Percentiles rank a stretch among this genome's conserved stretches.
phyloP scores from a whole-genome alignment of 1,140 invertebrate genomes.

The Zaprionus davidi region DNA sequence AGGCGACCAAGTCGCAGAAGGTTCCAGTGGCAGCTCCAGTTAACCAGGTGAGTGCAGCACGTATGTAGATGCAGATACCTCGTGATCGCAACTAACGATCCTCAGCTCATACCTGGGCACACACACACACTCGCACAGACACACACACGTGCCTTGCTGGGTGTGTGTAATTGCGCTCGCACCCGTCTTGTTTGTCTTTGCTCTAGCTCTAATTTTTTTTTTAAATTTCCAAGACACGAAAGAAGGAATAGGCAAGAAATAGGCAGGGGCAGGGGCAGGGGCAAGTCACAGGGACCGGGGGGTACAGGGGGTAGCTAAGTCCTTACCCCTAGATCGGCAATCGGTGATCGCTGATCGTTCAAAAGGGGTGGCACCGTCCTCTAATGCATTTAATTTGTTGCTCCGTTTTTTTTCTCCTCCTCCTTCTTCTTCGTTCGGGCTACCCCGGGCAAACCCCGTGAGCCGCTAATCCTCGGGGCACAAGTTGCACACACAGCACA shows the following conservation, averaged over 20 bases:
- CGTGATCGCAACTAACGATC: conserved; percentile 20
- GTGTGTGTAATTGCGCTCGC: conserved; percentile 54
- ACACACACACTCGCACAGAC: conserved; percentile 30
- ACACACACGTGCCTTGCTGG: conserved; percentile 1
- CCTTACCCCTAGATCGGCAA: conserved; percentile 47
- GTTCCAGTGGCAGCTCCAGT: conserved; percentile 8
- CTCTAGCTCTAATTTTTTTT: conserved; percentile 75
- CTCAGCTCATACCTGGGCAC: conserved; percentile 61
- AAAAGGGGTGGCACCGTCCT: conserved; percentile 66
- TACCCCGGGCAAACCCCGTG: conserved; percentile 40
- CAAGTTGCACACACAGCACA: conserved; percentile 49
- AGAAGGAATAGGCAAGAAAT: conserved; percentile 10
- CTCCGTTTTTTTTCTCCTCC: conserved; percentile 52
- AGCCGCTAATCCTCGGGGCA: conserved; percentile 65
- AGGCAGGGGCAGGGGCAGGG: background rate
- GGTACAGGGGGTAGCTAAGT: conserved; percentile 1
- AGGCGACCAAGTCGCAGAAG: conserved; percentile 65
- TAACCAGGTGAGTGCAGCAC: conserved; percentile 42
- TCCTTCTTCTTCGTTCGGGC: background rate
- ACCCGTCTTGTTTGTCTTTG: conserved; percentile 69
- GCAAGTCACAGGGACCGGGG: background rate
- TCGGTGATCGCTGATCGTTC: background rate
- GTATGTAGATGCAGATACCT: background rate
- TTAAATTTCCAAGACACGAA: conserved; percentile 58
- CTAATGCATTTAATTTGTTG: conserved; percentile 82